phyloP scores from a whole-genome alignment of 2,113 vertebrate species.

The Pampusana beccarii region DNA sequence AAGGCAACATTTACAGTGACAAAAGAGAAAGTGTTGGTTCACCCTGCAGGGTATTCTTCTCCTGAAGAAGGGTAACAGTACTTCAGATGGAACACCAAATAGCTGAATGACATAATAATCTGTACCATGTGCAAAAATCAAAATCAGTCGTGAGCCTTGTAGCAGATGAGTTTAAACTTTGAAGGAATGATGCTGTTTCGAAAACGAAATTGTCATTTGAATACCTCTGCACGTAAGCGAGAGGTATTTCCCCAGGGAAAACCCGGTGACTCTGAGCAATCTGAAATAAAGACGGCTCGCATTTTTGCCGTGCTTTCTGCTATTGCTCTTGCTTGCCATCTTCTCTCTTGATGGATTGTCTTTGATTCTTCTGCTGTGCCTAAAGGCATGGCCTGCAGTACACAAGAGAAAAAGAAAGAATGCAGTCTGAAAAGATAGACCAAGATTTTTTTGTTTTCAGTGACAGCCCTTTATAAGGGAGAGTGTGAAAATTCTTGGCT shows the following conservation, averaged over 20 bases:
- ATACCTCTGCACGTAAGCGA: neutral
- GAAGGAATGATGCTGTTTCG: neutral
- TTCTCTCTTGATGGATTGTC: conserved; percentile 51
- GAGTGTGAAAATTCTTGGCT: conserved; percentile 49
- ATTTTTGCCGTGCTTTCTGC: conserved; percentile 52
- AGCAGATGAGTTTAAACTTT: neutral
- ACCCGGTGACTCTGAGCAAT: neutral
- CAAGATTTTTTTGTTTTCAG: conserved; percentile 22
- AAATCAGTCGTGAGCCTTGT: neutral
- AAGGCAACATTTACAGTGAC: neutral
- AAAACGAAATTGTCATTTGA: neutral
- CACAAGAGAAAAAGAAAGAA: conserved; percentile 41
- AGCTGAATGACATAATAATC: neutral
- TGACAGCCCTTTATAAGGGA: conserved; percentile 32
- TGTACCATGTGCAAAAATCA: neutral
- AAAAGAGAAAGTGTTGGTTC: neutral
- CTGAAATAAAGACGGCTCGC: conserved; percentile 9
- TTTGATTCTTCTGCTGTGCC: conserved; percentile 48
- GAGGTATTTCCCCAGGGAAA: conserved; percentile 50
- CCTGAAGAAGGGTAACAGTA: neutral
- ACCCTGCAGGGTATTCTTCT: neutral
- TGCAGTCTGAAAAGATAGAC: conserved; percentile 52
- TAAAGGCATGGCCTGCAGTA: conserved; percentile 47
- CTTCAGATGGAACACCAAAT: neutral
- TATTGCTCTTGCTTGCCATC: conserved; percentile 27